phyloP scores from a whole-genome alignment of 2,113 vertebrate species.

The Paradoxurus hermaphroditus region DNA sequence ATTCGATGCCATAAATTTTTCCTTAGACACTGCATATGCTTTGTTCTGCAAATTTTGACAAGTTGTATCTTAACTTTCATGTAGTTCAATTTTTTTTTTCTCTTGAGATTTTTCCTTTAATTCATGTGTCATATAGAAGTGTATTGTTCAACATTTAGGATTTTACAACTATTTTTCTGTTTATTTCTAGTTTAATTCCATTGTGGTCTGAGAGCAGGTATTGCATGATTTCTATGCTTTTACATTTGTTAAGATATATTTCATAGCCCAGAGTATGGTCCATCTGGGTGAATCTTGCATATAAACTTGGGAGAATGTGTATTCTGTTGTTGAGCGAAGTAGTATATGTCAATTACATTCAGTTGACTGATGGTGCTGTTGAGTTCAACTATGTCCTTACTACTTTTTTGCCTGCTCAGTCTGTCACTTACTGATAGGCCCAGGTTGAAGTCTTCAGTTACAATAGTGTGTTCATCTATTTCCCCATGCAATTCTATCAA shows the following conservation, averaged over 20 bases:
- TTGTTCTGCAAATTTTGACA: neutral
- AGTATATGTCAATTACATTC: neutral
- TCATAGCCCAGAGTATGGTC: neutral
- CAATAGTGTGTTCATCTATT: neutral
- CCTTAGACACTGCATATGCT: neutral
- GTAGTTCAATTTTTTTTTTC: neutral
- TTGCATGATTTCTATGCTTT: neutral
- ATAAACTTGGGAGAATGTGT: neutral
- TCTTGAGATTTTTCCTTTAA: neutral
- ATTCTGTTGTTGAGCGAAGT: neutral
- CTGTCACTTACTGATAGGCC: neutral
- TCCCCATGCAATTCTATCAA: neutral
- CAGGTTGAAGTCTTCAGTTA: neutral
- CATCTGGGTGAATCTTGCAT: neutral
- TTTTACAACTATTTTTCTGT: neutral
- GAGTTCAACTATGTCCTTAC: neutral
- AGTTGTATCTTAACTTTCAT: neutral
- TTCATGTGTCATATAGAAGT: neutral
- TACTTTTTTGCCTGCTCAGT: neutral
- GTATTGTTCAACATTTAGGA: neutral
- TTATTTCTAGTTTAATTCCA: neutral
- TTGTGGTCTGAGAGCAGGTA: neutral
- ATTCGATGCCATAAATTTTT: neutral
- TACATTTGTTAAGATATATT: neutral
- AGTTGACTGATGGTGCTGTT: neutral